Conservation (phyloP, 2,797 vertebrate species). For the Galaxias olidus region DNA sequence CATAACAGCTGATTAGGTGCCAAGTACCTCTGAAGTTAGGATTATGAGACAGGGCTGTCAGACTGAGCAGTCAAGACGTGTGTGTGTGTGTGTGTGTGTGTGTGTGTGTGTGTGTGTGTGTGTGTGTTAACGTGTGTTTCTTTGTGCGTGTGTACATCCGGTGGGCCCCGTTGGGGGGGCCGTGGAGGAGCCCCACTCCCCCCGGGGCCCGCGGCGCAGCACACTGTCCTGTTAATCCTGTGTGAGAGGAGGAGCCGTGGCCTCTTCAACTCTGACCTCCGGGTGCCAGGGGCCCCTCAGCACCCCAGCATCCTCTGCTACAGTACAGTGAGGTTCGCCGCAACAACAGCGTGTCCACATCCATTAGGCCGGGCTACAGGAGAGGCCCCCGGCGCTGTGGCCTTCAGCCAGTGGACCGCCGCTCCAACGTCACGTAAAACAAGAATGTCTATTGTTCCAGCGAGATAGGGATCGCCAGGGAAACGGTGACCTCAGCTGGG, state of each 20-base stretch:
- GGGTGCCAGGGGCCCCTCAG: slow-evolving; percentile 37
- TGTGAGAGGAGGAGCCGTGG: slow-evolving; percentile 49
- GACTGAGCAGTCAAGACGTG: neutral
- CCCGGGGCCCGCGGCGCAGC: slow-evolving; percentile 31
- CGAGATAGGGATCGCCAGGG: too few species aligned
- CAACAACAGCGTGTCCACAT: neutral
- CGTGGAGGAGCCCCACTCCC: slow-evolving; percentile 13
- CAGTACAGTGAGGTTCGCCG: neutral
- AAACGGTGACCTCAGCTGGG: too few species aligned
- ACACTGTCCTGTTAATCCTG: slow-evolving; percentile 48
- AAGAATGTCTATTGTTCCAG: too few species aligned
- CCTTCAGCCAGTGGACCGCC: too few species aligned
- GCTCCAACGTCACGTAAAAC: too few species aligned
- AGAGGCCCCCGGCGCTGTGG: too few species aligned
- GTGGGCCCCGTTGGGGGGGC: slow-evolving; percentile 8
- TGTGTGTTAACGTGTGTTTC: slow-evolving; percentile 21
- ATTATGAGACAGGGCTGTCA: neutral
- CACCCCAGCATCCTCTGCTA: neutral
- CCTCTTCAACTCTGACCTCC: slow-evolving; percentile 40
- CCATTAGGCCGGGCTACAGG: too few species aligned
- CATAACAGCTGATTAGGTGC: too few species aligned
- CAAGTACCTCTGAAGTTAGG: neutral
- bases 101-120: slow-evolving; percentile 17
- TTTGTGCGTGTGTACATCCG: slow-evolving; percentile 8
- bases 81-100: slow-evolving; percentile 22